These are phyloP conservation scores for Picus viridis DNA, from an alignment of 2,797 vertebrate genomes.

Conservation along the genomic window DNA sequence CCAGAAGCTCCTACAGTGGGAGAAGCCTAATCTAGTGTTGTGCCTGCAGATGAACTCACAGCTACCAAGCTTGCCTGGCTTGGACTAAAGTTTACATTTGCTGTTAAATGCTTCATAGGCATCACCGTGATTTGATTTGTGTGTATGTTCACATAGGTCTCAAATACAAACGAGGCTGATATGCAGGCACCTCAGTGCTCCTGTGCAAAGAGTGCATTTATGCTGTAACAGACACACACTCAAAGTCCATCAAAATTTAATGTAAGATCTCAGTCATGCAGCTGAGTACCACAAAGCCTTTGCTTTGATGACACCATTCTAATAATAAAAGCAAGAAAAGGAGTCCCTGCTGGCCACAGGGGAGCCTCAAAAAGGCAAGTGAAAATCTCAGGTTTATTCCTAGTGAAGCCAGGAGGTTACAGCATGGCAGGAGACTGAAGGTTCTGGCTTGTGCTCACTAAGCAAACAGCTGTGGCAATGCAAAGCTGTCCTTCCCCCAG, in stretches of 20 bases:
- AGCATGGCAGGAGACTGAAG: neutral
- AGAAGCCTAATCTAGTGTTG: neutral
- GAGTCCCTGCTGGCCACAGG: neutral
- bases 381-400: no score
- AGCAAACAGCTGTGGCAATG: neutral
- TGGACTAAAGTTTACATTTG: neutral
- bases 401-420: neutral
- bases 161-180: neutral
- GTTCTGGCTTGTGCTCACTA: accelerated
- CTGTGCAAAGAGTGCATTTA: neutral
- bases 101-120: neutral
- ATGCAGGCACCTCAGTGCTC: accelerated
- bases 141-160: neutral
- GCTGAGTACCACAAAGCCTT: neutral
- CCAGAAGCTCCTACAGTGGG: neutral
- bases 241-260: neutral
- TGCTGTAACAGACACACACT: neutral
- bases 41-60: neutral
- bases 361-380: neutral
- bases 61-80: neutral
- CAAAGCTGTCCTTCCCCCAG: neutral
- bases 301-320: neutral
- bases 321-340: neutral
- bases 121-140: neutral
- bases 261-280: neutral